Percentiles rank a stretch among this genome's conserved stretches.
Conservation (phyloP, 1,140 invertebrate species). For the Drosophila trapezifrons region DNA sequence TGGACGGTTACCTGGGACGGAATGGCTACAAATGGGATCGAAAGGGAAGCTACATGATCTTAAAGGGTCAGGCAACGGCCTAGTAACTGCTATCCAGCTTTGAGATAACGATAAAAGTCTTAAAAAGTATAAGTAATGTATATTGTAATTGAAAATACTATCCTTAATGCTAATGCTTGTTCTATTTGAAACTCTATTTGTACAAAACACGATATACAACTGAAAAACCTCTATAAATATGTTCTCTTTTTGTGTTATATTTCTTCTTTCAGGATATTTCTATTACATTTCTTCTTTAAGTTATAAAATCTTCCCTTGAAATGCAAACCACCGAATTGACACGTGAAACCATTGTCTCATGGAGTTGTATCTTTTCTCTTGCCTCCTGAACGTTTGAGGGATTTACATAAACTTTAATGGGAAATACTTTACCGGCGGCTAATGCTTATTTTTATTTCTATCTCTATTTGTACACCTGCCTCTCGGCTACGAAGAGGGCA, state of each 20-base stretch:
- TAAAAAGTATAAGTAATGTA: no score
- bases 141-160: no score
- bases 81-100: not conserved
- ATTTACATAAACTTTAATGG: slow-evolving; percentile 57
- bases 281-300: no score
- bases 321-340: slow-evolving; percentile 24
- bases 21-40: not conserved
- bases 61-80: slow-evolving; percentile 1
- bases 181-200: no score
- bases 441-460: slow-evolving; percentile 58
- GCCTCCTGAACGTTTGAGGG: slow-evolving; percentile 1
- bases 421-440: slow-evolving; percentile 34
- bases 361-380: slow-evolving; percentile 1
- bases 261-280: no score
- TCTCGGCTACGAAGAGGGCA: slow-evolving; percentile 26
- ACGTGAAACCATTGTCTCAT: slow-evolving; percentile 44
- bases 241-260: no score
- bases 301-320: not conserved
- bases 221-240: no score
- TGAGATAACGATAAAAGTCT: no score
- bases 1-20: slow-evolving; percentile 27
- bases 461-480: slow-evolving; percentile 63
- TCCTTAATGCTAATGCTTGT: no score
- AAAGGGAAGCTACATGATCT: slow-evolving; percentile 14
- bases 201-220: no score